A percentile compares a stretch with the other conserved stretches of the same genome.
Evolutionary conservation across 2,797 vertebrate species (phyloP).

Genomic region (Channa striata): DNA sequence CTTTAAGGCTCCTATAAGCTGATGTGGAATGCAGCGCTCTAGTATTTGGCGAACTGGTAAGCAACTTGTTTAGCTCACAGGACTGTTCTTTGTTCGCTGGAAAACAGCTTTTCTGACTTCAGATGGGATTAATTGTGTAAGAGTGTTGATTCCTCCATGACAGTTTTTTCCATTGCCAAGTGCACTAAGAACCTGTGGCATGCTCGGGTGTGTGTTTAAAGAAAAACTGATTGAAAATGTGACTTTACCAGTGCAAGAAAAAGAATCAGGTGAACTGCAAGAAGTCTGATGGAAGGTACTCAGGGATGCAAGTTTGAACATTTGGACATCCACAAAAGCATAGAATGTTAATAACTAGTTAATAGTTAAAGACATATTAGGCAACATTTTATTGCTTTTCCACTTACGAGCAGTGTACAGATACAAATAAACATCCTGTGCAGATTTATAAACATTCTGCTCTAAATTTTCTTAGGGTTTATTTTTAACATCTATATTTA

Average conservation of each 20-base stretch:
- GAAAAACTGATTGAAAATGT: neutral
- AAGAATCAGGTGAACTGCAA: neutral
- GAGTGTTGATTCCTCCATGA: constrained; percentile 53
- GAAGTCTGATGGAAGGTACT: too few relatives aligned
- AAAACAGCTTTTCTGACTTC: constrained; percentile 72
- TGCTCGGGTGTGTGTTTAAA: neutral
- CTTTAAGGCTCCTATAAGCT: constrained; percentile 75
- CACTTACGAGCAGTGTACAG: constrained; percentile 12
- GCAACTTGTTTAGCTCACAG: constrained; percentile 77
- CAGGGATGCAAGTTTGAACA: neutral
- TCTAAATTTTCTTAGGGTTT: constrained; percentile 2
- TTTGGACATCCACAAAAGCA: neutral
- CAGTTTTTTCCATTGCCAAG: constrained; percentile 39
- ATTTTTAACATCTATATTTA: neutral
- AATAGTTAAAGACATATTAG: constrained; percentile 20
- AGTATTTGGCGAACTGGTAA: constrained; percentile 65
- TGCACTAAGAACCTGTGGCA: constrained; percentile 1
- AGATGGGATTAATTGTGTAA: constrained; percentile 63
- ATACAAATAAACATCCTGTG: constrained; percentile 52
- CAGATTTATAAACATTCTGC: constrained; percentile 37
- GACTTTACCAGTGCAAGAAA: neutral
- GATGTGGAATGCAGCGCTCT: constrained; percentile 76
- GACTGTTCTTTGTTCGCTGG: constrained; percentile 69
- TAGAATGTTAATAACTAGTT: constrained; percentile 4
- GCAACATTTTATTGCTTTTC: constrained; percentile 14